These are phyloP conservation scores for Phragmatobia fuliginosa DNA, from an alignment of 2,888 invertebrate species.

Conservation along the genomic window DNA sequence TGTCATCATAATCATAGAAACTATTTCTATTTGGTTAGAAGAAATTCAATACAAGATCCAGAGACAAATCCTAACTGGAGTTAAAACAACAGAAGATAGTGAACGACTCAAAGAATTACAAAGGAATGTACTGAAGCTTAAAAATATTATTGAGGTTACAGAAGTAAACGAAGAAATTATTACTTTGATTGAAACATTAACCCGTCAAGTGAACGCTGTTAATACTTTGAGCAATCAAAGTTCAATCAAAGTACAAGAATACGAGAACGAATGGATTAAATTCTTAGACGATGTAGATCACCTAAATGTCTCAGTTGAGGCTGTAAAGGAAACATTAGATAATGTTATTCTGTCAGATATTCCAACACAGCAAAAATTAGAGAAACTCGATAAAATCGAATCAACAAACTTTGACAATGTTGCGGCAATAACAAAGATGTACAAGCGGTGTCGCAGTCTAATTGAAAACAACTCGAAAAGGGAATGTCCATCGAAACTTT, in stretches of 20 bases:
- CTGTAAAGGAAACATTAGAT: slow-evolving; percentile 84
- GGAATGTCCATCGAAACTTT: slow-evolving; percentile 89
- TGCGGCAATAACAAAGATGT: slow-evolving; percentile 87
- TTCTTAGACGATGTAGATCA: slow-evolving; percentile 89
- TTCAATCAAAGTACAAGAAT: slow-evolving; percentile 80
- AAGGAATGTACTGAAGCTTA: slow-evolving; percentile 87
- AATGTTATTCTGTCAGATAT: slow-evolving; percentile 87
- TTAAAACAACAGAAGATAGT: slow-evolving; percentile 62
- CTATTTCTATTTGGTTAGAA: slow-evolving; percentile 94
- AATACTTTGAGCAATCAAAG: slow-evolving; percentile 87
- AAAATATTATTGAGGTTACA: slow-evolving; percentile 88
- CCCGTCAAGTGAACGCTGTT: slow-evolving; percentile 90
- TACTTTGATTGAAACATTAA: slow-evolving; percentile 88
- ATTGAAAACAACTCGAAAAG: slow-evolving; percentile 90
- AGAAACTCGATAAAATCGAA: slow-evolving; percentile 90
- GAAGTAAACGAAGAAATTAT: slow-evolving; percentile 89
- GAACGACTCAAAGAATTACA: slow-evolving; percentile 76
- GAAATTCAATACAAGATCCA: slow-evolving; percentile 93
- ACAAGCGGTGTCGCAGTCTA: slow-evolving; percentile 88
- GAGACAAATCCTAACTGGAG: slow-evolving; percentile 65
- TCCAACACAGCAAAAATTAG: slow-evolving; percentile 89
- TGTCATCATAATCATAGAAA: slow-evolving; percentile 91
- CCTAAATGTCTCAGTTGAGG: slow-evolving; percentile 83
- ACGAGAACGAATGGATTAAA: slow-evolving; percentile 90
- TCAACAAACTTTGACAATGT: slow-evolving; percentile 88